Percentiles rank a stretch among this genome's conserved stretches.
These are phyloP conservation scores for Orussus abietinus DNA, from an alignment of 1,140 invertebrate genomes.

Conservation along the genomic window DNA sequence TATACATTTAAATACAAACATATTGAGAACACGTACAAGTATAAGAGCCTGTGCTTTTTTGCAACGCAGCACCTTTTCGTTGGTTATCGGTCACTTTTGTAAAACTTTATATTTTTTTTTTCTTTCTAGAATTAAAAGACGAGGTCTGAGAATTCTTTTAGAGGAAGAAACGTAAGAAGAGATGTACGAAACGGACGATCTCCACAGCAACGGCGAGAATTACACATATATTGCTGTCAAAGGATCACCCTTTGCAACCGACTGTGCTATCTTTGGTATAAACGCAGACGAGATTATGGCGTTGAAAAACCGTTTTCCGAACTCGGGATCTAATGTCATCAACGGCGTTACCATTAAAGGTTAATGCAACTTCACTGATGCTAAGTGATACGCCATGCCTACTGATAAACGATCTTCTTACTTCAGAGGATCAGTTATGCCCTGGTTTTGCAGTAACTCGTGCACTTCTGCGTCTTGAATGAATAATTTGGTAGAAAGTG, in stretches of 20 bases:
- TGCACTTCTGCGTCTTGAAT: too few species aligned
- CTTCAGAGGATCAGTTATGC: too few species aligned
- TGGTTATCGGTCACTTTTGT: too few species aligned
- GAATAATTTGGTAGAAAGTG: too few species aligned
- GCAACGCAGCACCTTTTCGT: too few species aligned
- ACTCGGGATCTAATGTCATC: conserved; percentile 58
- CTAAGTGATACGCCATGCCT: too few species aligned
- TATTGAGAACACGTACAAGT: too few species aligned
- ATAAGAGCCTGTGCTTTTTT: too few species aligned
- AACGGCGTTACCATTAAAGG: conserved; percentile 69
- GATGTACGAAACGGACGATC: conserved; percentile 33
- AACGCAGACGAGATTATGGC: conserved; percentile 64
- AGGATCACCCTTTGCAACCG: conserved; percentile 68
- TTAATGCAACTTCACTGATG: too few species aligned
- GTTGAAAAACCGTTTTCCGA: conserved; percentile 63
- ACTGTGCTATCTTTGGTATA: conserved; percentile 72
- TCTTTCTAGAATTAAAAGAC: conserved; percentile 46
- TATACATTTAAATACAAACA: too few species aligned
- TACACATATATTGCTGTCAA: conserved; percentile 71
- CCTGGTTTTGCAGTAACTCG: too few species aligned
- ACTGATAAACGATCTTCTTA: background rate
- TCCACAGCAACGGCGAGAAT: conserved; percentile 33
- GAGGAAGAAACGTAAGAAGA: conserved; percentile 15
- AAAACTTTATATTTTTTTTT: too few species aligned
- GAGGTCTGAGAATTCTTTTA: conserved; percentile 31